A percentile compares a stretch with the other conserved stretches of the same genome.
phyloP scores from a whole-genome alignment of 1,140 invertebrate species.

The Tetranychus urticae region DNA sequence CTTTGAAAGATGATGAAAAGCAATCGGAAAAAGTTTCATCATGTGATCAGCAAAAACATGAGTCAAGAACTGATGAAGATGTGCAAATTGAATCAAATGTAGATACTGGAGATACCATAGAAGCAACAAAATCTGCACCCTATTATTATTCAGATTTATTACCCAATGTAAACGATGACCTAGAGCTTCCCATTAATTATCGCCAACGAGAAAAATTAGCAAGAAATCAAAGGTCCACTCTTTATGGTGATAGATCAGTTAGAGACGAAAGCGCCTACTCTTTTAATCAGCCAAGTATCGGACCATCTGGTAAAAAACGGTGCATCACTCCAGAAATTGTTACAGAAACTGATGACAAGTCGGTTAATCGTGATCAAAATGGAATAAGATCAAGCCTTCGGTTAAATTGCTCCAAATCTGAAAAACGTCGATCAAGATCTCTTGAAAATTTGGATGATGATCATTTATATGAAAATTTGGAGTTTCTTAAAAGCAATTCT shows the following conservation, averaged over 20 bases:
- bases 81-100: background rate
- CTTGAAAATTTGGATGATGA: background rate
- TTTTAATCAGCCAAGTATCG: too few relatives aligned
- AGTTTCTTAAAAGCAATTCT: background rate
- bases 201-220: too few relatives aligned
- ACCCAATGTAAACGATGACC: background rate
- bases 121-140: constrained; percentile 26
- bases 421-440: background rate
- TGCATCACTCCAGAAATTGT: too few relatives aligned
- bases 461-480: background rate
- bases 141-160: constrained; percentile 65
- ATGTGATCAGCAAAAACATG: background rate
- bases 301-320: too few relatives aligned
- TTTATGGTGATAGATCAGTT: too few relatives aligned
- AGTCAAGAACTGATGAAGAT: background rate
- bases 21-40: background rate
- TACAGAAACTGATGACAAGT: too few relatives aligned
- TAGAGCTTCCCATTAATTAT: too few relatives aligned
- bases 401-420: background rate
- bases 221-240: too few relatives aligned
- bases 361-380: too few relatives aligned
- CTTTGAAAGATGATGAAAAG: background rate
- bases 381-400: too few relatives aligned
- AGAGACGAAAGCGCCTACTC: too few relatives aligned
- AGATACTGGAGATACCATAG: background rate